Evolutionary conservation across 2,797 vertebrate species (phyloP), one percentile per base, ranked within the genome.

Genomic region (Anguilla obscura): DNA sequence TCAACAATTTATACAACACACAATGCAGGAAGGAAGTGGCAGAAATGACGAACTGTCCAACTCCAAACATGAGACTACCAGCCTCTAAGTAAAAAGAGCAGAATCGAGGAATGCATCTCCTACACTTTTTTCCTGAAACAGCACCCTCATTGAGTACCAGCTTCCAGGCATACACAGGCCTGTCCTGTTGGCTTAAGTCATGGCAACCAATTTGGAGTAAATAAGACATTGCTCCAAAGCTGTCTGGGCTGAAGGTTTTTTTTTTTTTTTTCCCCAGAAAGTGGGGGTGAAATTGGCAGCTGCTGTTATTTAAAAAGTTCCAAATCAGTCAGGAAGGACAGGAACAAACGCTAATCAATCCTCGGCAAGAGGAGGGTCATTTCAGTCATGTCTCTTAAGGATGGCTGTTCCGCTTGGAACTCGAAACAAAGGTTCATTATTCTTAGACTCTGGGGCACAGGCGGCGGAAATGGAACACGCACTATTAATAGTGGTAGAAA

Each of bases 381-480:
- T 83, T 87, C 45, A 30, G 66, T 88, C 16, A 84, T 80, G 69
- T 54, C 52, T 66, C 24, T 45, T 3, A 12, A 7, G 85, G 85
- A 14, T 40, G 27, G 88, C 40, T 90, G 88, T 92, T 79, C 91
- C 89, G 71, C 87, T 86, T 87, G 79, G 90, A 87, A 86, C 16
- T 54, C 69, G 63, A 84, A 36, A 60, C 71, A 76, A 87, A 63
- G n/a, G 18, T 58, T 84, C 85, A 71, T 56, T 71, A 40, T 87
- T 84, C 84, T 54, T 74, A 85, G 33, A 48, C 60, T 36, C 16
- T 16, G 27, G 89, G 82, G 89, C 12, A 92, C 90, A 93, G 93
- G 94, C 88, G 91, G 86, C 82, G 90, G 92, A 94, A 91, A 90
- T 56, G 54, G 84, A 85, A 36, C 82, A n/a, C 1, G 8, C 5